These are phyloP conservation scores for Ramphastos sulfuratus DNA, from an alignment of 2,113 vertebrate genomes.

Conservation along the genomic window DNA sequence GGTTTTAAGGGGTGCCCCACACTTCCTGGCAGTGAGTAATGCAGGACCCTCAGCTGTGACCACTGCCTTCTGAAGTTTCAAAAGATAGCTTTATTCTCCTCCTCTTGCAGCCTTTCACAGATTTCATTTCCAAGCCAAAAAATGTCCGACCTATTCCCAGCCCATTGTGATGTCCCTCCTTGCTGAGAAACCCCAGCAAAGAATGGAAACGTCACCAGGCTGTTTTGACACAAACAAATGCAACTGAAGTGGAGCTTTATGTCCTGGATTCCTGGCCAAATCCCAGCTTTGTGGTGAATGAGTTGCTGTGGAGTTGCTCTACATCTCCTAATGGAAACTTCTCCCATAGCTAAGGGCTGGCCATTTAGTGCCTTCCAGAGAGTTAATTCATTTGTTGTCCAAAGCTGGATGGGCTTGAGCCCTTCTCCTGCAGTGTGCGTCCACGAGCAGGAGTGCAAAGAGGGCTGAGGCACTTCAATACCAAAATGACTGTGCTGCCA, in stretches of 20 bases:
- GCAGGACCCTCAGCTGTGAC: conserved; percentile 11
- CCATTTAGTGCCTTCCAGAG: not conserved
- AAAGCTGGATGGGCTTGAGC: not conserved
- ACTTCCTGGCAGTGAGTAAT: conserved; percentile 38
- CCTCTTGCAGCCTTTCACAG: conserved; percentile 15
- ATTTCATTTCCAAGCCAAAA: not conserved
- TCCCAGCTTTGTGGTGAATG: conserved; percentile 5
- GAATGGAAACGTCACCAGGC: not conserved
- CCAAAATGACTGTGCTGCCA: not conserved
- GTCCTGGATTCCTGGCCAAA: not conserved
- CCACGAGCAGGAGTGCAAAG: not conserved
- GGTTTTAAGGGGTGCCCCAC: conserved; percentile 11
- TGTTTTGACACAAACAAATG: conserved; percentile 8
- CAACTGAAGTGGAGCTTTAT: not conserved
- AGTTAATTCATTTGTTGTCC: conserved; percentile 19
- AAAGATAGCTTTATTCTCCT: conserved; percentile 41
- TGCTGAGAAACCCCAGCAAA: conserved; percentile 3
- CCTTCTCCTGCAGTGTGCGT: not conserved
- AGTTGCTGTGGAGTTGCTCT: not conserved
- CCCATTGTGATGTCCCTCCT: not conserved
- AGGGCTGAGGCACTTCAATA: not conserved
- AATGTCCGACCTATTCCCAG: not conserved
- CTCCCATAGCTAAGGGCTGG: not conserved
- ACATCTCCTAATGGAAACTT: not conserved
- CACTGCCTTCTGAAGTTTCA: conserved; percentile 1